Evolutionary conservation across 2,888 invertebrate species (phyloP).

Genomic region (Pocota personata): DNA sequence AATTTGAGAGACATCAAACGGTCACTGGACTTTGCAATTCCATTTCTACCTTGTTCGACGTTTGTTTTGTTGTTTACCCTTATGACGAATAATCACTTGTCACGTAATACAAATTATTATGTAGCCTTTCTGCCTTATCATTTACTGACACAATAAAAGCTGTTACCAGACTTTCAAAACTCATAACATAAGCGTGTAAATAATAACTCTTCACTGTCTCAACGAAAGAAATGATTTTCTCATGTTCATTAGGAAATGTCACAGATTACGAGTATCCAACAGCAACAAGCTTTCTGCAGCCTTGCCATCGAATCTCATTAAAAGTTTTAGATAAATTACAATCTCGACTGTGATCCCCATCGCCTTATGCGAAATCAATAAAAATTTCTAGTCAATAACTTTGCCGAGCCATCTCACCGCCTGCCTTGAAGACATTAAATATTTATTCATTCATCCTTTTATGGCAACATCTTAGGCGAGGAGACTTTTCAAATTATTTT

Average conservation of each 20-base stretch:
- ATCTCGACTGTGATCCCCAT: not conserved
- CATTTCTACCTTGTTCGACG: too few relatives aligned
- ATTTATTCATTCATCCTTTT: slow-evolving; percentile 38
- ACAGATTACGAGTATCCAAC: not conserved
- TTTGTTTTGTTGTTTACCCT: too few relatives aligned
- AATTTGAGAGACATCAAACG: too few relatives aligned
- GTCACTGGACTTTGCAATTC: too few relatives aligned
- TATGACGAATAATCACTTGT: too few relatives aligned
- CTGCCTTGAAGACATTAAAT: slow-evolving; percentile 9
- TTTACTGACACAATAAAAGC: too few relatives aligned
- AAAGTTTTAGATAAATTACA: slow-evolving; percentile 21
- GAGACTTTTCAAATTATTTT: slow-evolving; percentile 13
- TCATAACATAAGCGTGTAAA: not conserved
- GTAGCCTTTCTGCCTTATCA: too few relatives aligned
- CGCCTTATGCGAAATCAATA: not conserved
- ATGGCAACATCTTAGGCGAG: slow-evolving; percentile 4
- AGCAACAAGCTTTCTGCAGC: not conserved
- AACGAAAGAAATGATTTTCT: not conserved
- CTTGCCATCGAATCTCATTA: slow-evolving; percentile 1
- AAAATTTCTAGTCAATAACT: slow-evolving; percentile 9
- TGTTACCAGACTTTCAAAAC: too few relatives aligned
- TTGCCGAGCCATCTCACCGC: not conserved
- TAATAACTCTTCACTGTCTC: not conserved
- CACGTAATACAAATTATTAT: too few relatives aligned
- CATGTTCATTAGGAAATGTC: not conserved